Base-by-base conservation (phyloP, 2,888 invertebrate genomes). In the Perizoma flavofasciatum region DNA sequence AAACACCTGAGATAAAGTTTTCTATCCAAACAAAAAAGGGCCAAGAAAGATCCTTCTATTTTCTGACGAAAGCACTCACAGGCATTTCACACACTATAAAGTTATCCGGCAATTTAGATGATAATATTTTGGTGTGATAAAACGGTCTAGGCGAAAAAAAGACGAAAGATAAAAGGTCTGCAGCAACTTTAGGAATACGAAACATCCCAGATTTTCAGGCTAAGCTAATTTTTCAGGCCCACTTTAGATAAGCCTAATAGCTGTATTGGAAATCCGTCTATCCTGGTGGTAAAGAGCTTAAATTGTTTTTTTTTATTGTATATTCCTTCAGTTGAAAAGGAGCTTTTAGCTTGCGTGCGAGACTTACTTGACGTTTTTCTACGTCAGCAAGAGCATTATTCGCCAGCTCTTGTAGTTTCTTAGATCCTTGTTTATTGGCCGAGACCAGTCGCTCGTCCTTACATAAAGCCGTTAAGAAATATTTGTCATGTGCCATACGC, bases 401-500 rank as follows among this genome's bases (percentile, higher is more conserved):
- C 40, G 89, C 86, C 69, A 92, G 72, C 69, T 85, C 82, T 44
- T 83, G 80, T 52, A 92, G 74, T 67, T 81, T 78, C 67, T 69
- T 69, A 22, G 89, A 86, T 61, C 88, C 89, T 60, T 83, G 77
- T 75, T 83, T 85, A 73, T 91, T 92, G 58, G 91, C 90, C 1
- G 89, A 91, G 43, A 61, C 65, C 63, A 92, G 73, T 63, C 90
- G 75, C 57, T 91, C 90, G 69, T 92, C 91, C 70, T 85, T 88
- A 74, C 86, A 82, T 55, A 90, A 72, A 48, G 78, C 80, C 49
- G 78, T 86, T 65, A 91, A 82, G 70, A 91, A 92, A 79, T 90
- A 82, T 81, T 91, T 90, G 77, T 92, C 91, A 70, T 90, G 88
- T 52, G 90, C 89, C 91, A 92, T 92, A 77, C 88, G 82, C 68